Evolutionary conservation across 1,140 invertebrate species (phyloP), one percentile per base, ranked within the genome.

Genomic region (Apolygus lucorum): DNA sequence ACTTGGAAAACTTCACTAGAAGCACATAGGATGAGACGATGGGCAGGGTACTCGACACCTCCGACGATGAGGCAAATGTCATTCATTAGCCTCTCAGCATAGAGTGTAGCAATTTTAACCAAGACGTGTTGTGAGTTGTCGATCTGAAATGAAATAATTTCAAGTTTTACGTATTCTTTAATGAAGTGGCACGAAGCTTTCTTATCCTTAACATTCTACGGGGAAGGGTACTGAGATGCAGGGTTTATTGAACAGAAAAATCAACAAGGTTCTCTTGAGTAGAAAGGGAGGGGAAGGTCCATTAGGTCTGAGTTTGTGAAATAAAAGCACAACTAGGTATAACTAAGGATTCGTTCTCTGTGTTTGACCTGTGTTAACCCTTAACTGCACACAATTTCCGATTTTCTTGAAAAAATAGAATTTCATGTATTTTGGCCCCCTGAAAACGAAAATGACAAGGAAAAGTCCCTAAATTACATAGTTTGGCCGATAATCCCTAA

Each of bases 1-100:
- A 91, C 90, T 82, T 95, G 92, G 80, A 97, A 96, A 22, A 97
- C 95, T 83, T 96, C 93, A 80, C 93, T 96, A 71, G 91, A 94
- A 71, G 93, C 92, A 84, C 93, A 96, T 1, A 97, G 83, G 76
- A 97, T 96, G 4, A 97, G 84, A 67, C 92, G 85, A 80, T 97
- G 95, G 25, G 92, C 90, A 25, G 91, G 90, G 82, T 92, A 95
- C 69, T 88, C 86, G 27, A 87, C 83, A 0, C 87, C 86, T 69
- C 87, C 88, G 22, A 95, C 91, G 64, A 92, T 84, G 17, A 95
- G 79, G 42, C 86, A 87, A 26, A 95, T 87, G 78, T 95, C 93
- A 78, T 90, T 92, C 87, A 95, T 90, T 72, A 92, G 78, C 72
- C 89, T 85, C 70, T 91, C 90, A 0, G 89, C 88, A 81, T 93